Evolutionary conservation across 2,888 invertebrate species (phyloP).

Genomic region (Protonemura montana): DNA sequence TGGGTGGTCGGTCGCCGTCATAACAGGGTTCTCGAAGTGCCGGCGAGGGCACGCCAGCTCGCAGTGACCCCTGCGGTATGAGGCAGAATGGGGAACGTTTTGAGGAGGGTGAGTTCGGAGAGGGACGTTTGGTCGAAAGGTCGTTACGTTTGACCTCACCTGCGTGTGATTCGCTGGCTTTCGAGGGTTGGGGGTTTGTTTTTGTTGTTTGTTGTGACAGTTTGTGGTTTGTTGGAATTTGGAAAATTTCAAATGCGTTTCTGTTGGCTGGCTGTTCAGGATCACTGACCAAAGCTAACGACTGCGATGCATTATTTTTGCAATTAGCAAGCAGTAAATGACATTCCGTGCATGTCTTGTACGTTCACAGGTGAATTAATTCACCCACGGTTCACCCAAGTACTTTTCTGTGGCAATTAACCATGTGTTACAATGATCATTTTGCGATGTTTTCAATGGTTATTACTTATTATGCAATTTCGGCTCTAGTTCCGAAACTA

Average conservation of each 20-base stretch:
- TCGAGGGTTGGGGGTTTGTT: background rate
- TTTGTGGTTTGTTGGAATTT: background rate
- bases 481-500: background rate
- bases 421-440: background rate
- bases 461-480: background rate
- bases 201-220: background rate
- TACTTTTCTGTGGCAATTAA: background rate
- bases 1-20: background rate
- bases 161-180: background rate
- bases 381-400: background rate
- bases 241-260: too few relatives aligned
- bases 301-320: too few relatives aligned
- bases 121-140: background rate
- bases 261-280: too few relatives aligned
- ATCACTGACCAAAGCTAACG: too few relatives aligned
- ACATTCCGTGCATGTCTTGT: background rate
- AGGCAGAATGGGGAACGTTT: conserved; percentile 51
- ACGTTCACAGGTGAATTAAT: background rate
- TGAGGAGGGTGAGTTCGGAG: conserved; percentile 48
- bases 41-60: too few relatives aligned
- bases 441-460: too few relatives aligned
- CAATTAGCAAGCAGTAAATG: too few relatives aligned
- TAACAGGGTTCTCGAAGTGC: background rate
- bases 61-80: conserved; percentile 42
- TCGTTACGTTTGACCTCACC: background rate